phyloP scores from a whole-genome alignment of 2,113 vertebrate species.

The Helogale parvula region DNA sequence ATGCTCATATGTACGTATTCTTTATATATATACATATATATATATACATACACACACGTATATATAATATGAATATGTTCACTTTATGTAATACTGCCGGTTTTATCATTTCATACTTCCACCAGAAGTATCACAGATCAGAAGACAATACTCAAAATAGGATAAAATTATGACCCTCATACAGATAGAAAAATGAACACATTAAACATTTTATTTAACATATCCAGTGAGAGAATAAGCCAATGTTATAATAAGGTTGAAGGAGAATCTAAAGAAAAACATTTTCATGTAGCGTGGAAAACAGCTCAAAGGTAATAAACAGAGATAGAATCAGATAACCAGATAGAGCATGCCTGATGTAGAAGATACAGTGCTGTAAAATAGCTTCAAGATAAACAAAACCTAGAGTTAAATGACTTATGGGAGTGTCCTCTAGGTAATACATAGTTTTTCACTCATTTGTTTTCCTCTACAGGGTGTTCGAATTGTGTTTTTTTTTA shows the following conservation, averaged over 20 bases:
- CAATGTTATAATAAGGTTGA: neutral
- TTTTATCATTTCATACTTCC: neutral
- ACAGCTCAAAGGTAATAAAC: neutral
- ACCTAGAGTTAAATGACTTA: neutral
- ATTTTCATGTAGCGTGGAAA: neutral
- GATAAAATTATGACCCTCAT: neutral
- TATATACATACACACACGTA: neutral
- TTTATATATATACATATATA: neutral
- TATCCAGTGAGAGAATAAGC: neutral
- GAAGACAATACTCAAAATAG: neutral
- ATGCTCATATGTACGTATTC: neutral
- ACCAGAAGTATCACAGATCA: neutral
- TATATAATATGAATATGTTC: neutral
- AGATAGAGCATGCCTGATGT: accelerated
- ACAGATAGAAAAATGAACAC: neutral
- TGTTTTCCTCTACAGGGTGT: neutral
- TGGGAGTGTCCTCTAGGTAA: neutral
- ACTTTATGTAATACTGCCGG: neutral
- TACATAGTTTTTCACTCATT: neutral
- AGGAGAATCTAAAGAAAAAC: neutral
- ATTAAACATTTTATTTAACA: neutral
- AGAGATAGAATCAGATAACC: neutral
- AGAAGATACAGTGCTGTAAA: neutral
- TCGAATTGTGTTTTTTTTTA: neutral
- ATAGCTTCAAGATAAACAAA: neutral